Base-by-base conservation (phyloP, 2,797 vertebrate genomes). In the Poecilia wingei region DNA sequence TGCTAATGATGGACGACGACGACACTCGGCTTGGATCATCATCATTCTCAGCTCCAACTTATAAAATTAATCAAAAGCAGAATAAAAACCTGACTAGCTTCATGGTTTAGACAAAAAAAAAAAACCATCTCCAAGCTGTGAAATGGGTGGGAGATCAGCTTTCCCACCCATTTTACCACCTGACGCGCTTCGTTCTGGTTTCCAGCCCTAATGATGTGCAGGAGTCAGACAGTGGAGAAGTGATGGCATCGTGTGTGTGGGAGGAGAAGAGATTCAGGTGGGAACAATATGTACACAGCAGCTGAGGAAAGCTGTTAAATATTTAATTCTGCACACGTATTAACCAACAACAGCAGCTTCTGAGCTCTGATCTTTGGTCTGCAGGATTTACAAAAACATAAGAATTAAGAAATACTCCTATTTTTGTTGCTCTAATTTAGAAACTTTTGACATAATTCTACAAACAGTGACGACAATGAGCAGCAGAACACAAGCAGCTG, bases 251-350 rank as follows among this genome's bases (percentile, higher is more conserved):
- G 70, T 55, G 78, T 53, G 84, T 53, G 84, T 84, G 83, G 81
- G 61, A 81, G 75, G 47, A 85, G 79, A 79, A 86, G 81, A 73
- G 47, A 79, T 43, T 69, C 71, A 41, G 72, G 81, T 36, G 64
- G 82, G 69, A 36, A 79, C 74, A 78, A 82, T 59, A 79, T 84
- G 83, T 31, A 78, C 61, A 74, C 82, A 78, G 77, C 61, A 74
- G 69, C 20, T 28, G 46, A 18, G 75, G 46, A 81, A 77, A 3
- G 51, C 64, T 78, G 86, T 74, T 39, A 61, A 75, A 25, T 51
- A 75, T 83, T 80, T 66, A 49, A 72, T 77, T 49, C 57, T 39
- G 53, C 46, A 43, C 20, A 28, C 57, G 45, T 69, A 55, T 68
- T 69, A 53, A 46, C 41, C 20, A 61, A 33, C 59, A 66, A 0